Percentiles rank a stretch among this genome's conserved stretches.
These are phyloP conservation scores for Odontocerum albicorne DNA, from an alignment of 2,888 invertebrate species.

Conservation along the genomic window DNA sequence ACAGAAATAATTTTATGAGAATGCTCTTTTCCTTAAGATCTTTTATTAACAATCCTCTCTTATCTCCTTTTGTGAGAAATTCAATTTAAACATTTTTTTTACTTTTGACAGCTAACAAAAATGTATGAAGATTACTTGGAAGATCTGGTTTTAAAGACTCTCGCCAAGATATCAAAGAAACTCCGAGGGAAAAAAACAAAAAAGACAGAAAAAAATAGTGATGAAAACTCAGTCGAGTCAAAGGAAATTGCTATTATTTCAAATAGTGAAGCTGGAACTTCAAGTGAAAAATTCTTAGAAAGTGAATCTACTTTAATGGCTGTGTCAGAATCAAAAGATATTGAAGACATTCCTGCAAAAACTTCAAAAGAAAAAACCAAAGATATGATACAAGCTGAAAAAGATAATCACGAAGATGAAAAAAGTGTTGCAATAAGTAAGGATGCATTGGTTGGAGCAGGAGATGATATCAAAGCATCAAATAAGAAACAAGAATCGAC, in stretches of 20 bases:
- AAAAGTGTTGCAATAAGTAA: background rate
- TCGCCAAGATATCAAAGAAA: slow-evolving; percentile 47
- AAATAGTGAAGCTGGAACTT: too few relatives aligned
- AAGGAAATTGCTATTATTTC: too few relatives aligned
- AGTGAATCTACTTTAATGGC: too few relatives aligned
- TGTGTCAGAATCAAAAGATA: background rate
- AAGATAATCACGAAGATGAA: slow-evolving; percentile 3
- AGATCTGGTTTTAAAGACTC: slow-evolving; percentile 57
- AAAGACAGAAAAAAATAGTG: background rate
- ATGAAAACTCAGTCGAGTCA: slow-evolving; percentile 32
- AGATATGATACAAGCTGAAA: slow-evolving; percentile 18
- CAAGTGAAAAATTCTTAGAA: too few relatives aligned
- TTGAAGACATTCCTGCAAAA: background rate
- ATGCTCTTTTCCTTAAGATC: too few relatives aligned
- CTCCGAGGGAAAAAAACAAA: slow-evolving; percentile 8
- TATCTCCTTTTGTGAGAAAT: background rate
- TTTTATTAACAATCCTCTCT: too few relatives aligned
- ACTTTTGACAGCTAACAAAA: slow-evolving; percentile 62
- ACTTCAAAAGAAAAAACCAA: background rate
- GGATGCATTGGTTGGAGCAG: background rate
- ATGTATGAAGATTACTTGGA: slow-evolving; percentile 77
- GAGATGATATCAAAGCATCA: background rate
- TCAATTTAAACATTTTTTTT: background rate
- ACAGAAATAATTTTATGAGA: too few relatives aligned
- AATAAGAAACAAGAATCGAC: too few relatives aligned